Conservation (phyloP, 2,797 vertebrate species). For the Etheostoma nigrum region DNA sequence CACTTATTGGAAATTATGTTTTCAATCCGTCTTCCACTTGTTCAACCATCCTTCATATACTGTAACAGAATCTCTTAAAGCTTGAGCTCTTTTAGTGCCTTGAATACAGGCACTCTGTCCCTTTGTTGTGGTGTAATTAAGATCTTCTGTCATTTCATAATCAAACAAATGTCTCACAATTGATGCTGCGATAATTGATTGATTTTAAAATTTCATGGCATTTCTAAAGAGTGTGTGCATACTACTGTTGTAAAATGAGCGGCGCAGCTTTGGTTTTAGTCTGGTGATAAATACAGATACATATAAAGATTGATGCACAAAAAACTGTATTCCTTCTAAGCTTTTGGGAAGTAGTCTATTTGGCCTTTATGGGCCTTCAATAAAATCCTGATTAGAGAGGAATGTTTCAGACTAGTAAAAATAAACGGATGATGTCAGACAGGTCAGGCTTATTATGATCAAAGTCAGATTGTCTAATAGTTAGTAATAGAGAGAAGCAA, state of each 20-base stretch:
- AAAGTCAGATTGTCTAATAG: not conserved
- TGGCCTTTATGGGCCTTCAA: not conserved
- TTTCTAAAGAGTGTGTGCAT: not conserved
- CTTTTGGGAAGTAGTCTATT: not conserved
- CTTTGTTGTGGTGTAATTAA: conserved; percentile 11
- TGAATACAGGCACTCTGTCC: conserved; percentile 16
- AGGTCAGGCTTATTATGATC: not conserved
- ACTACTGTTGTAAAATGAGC: not conserved
- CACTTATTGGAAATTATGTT: conserved; percentile 11
- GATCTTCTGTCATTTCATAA: conserved; percentile 17
- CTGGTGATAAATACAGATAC: not conserved
- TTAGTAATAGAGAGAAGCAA: not conserved
- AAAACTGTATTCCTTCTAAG: not conserved
- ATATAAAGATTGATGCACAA: not conserved
- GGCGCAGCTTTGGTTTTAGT: not conserved
- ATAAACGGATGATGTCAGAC: not conserved
- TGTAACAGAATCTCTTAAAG: conserved; percentile 14
- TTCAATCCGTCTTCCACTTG: conserved; percentile 16
- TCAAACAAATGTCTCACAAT: conserved; percentile 22
- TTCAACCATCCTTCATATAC: conserved; percentile 23
- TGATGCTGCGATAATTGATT: conserved; percentile 11
- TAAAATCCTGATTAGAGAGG: not conserved
- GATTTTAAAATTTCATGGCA: not conserved
- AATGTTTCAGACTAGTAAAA: not conserved
- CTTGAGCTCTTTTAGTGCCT: conserved; percentile 19